Percentiles rank a stretch among this genome's conserved stretches.
phyloP scores from a whole-genome alignment of 2,113 vertebrate species.

The Clinocottus analis region DNA sequence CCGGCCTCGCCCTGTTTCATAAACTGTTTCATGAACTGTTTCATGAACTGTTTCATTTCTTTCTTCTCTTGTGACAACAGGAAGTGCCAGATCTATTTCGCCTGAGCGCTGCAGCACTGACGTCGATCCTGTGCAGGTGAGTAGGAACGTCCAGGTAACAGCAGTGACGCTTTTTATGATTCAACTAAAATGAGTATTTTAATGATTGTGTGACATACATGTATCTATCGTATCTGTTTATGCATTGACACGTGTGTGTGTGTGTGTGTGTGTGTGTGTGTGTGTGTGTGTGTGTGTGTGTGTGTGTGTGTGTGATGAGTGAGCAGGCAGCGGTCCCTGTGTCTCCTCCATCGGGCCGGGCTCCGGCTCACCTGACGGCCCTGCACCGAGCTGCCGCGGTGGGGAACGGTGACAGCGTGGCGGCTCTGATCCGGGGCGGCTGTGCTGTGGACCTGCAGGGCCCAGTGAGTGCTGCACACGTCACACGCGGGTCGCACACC shows the following conservation, averaged over 20 bases:
- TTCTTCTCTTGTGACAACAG: not conserved
- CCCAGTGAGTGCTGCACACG: slow-evolving; percentile 79
- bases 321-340: slow-evolving; percentile 31
- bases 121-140: not conserved
- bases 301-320: slow-evolving; percentile 36
- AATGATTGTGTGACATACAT: not conserved
- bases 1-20: not conserved
- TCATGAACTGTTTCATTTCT: too few species aligned
- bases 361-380: slow-evolving; percentile 85
- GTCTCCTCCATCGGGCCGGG: not conserved
- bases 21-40: not conserved
- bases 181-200: not conserved
- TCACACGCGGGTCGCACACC: not conserved
- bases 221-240: not conserved
- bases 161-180: not conserved
- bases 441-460: slow-evolving; percentile 92
- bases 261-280: not conserved
- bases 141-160: not conserved
- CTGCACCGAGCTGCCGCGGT: slow-evolving; percentile 89
- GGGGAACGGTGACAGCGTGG: slow-evolving; percentile 86
- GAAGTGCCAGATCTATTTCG: not conserved
- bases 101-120: not conserved
- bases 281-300: not conserved
- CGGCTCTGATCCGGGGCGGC: slow-evolving; percentile 88
- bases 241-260: not conserved